Percentiles rank a stretch among this genome's conserved stretches.
Evolutionary conservation across 2,888 invertebrate genomes (phyloP).

Genomic region (Pterostichus madidus): DNA sequence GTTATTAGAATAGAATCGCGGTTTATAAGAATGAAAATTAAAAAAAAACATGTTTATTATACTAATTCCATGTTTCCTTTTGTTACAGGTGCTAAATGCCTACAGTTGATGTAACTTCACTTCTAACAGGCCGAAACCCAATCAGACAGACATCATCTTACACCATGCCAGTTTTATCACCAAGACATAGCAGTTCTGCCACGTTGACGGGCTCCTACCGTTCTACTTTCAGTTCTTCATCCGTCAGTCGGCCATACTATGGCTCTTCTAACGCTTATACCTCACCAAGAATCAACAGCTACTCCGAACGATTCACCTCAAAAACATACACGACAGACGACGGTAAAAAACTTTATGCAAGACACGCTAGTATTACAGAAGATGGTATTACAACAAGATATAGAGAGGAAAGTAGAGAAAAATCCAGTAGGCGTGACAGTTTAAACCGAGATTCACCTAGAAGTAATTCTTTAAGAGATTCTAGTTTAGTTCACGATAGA

Average conservation of each 20-base stretch:
- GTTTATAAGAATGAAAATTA: too few relatives aligned
- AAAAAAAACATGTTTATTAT: too few relatives aligned
- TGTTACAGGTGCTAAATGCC: constrained; percentile 58
- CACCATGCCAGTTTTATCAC: constrained; percentile 82
- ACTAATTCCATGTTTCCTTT: too few relatives aligned
- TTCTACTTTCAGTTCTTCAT: constrained; percentile 78
- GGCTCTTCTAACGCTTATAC: constrained; percentile 76
- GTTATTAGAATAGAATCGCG: too few relatives aligned
- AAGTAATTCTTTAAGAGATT: constrained; percentile 72
- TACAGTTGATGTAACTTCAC: constrained; percentile 54
- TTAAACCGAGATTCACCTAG: constrained; percentile 73
- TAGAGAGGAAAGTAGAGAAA: constrained; percentile 76
- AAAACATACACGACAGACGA: constrained; percentile 79
- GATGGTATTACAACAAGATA: constrained; percentile 76
- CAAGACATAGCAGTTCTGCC: constrained; percentile 78
- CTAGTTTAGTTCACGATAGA: constrained; percentile 76
- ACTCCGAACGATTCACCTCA: constrained; percentile 80
- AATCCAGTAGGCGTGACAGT: constrained; percentile 73
- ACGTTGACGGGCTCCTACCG: constrained; percentile 77
- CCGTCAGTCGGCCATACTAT: constrained; percentile 80
- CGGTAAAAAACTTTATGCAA: constrained; percentile 78
- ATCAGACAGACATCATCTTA: constrained; percentile 41
- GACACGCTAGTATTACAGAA: constrained; percentile 76
- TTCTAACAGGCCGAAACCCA: constrained; percentile 40
- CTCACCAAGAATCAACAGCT: constrained; percentile 76